phyloP scores from a whole-genome alignment of 2,888 invertebrate species.

The Tachina lurida region DNA sequence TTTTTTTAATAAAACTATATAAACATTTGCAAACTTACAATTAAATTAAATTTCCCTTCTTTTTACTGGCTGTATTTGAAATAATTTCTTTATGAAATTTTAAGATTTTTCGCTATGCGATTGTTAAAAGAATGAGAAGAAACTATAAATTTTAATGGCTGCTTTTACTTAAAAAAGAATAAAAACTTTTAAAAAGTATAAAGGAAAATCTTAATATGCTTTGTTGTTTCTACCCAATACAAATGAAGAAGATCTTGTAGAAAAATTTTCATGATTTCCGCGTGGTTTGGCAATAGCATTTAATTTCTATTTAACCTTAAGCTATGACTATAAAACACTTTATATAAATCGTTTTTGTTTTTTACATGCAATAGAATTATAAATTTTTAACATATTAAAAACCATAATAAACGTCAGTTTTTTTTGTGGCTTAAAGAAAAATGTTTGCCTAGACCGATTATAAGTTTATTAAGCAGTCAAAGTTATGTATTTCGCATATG shows the following conservation, averaged over 20 bases:
- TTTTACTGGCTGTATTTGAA: neutral
- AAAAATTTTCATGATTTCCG: constrained; percentile 68
- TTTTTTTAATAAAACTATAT: neutral
- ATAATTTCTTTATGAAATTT: constrained; percentile 26
- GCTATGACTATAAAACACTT: constrained; percentile 59
- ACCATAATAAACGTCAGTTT: constrained; percentile 63
- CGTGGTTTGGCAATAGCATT: constrained; percentile 67
- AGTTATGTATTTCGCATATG: neutral
- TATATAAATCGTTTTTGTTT: constrained; percentile 16
- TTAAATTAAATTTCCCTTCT: neutral
- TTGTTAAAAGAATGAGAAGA: constrained; percentile 19
- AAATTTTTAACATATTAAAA: constrained; percentile 37
- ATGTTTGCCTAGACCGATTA: neutral
- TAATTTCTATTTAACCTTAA: constrained; percentile 71
- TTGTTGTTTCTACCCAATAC: neutral
- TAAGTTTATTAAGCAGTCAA: constrained; percentile 53
- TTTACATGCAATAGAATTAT: constrained; percentile 10
- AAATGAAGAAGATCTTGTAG: constrained; percentile 58
- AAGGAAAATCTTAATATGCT: neutral
- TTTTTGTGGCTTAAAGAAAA: constrained; percentile 1
- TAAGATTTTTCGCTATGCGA: constrained; percentile 40
- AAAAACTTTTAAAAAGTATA: constrained; percentile 2
- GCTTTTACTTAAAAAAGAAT: constrained; percentile 48
- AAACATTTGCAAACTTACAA: neutral
- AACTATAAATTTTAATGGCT: constrained; percentile 53